These are phyloP conservation scores for Coecobrya sp. DNA, from an alignment of 2,888 invertebrate species.

Conservation along the genomic window DNA sequence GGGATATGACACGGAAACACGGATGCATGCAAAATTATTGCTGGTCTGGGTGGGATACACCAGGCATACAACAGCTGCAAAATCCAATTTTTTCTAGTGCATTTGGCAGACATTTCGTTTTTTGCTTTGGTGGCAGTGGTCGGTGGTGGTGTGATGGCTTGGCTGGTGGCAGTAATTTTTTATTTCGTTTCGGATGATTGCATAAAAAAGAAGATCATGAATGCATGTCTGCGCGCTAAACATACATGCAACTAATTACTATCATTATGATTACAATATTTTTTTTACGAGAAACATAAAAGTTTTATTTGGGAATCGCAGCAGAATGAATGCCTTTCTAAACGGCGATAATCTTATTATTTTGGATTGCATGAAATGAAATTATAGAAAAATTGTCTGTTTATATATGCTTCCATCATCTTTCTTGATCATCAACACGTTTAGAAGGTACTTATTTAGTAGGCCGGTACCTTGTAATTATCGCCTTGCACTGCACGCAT, in stretches of 20 bases:
- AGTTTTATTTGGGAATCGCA: background rate
- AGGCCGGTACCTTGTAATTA: conserved; percentile 21
- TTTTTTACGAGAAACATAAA: background rate
- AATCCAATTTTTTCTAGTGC: conserved; percentile 26
- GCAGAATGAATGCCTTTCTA: background rate
- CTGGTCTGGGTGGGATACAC: background rate
- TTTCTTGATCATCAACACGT: background rate
- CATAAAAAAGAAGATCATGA: background rate
- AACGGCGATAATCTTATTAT: background rate
- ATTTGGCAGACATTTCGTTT: conserved; percentile 23
- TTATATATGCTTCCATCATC: background rate
- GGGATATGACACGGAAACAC: conserved; percentile 1
- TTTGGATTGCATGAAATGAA: background rate
- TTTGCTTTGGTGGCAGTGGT: background rate
- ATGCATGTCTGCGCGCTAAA: background rate
- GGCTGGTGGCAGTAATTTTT: background rate
- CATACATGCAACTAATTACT: background rate
- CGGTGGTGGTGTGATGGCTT: conserved; percentile 18
- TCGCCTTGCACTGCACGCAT: background rate
- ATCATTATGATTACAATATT: background rate
- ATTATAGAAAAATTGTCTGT: no score
- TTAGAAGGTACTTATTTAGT: conserved; percentile 24
- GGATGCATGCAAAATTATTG: conserved; percentile 2
- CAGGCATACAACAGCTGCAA: conserved; percentile 4
- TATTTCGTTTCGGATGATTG: background rate